These are phyloP conservation scores for Caenorhabditis zanzibari DNA, from an alignment of 2,888 invertebrate genomes.

Conservation along the genomic window DNA sequence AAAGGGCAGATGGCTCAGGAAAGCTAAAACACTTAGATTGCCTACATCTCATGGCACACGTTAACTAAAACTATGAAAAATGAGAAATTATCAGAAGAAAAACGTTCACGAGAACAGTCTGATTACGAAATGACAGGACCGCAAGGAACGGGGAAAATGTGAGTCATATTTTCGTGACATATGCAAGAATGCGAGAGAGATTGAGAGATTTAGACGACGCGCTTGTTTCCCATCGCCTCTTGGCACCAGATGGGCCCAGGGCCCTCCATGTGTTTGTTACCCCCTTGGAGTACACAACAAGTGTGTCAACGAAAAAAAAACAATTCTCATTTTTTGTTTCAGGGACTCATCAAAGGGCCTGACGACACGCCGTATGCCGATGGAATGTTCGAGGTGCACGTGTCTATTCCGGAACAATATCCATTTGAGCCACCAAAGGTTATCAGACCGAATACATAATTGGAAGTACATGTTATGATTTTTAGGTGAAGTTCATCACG, in stretches of 20 bases:
- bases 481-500: slow-evolving; percentile 94
- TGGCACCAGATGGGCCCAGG: no score
- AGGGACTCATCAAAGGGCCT: slow-evolving; percentile 90
- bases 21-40: no score
- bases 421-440: slow-evolving; percentile 99
- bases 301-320: not conserved
- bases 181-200: not conserved
- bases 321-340: no score
- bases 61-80: not conserved
- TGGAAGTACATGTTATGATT: not conserved
- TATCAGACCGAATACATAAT: slow-evolving; percentile 76
- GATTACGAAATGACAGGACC: not conserved
- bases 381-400: slow-evolving; percentile 94
- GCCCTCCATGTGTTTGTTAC: not conserved
- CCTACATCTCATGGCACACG: no score
- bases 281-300: not conserved
- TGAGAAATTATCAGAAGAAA: slow-evolving; percentile 11
- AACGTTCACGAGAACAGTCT: not conserved
- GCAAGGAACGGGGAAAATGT: no score
- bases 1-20: not conserved
- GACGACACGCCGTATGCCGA: slow-evolving; percentile 99
- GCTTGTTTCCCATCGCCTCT: not conserved
- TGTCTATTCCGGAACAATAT: slow-evolving; percentile 98
- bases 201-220: not conserved
- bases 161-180: not conserved